Conservation (phyloP, 1,140 invertebrate genomes). For the Parasteatoda tepidariorum region DNA sequence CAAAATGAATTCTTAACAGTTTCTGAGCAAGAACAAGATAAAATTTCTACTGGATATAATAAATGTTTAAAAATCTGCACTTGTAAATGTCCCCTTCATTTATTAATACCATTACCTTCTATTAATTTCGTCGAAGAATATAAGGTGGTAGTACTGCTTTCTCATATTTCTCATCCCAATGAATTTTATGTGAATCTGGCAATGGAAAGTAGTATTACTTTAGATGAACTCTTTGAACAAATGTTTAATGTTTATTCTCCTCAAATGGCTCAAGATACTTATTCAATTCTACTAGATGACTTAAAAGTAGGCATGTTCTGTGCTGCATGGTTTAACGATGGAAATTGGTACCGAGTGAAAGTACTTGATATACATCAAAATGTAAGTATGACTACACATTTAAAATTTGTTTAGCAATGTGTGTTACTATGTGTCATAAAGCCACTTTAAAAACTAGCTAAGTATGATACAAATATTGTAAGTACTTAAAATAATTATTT, state of each 20-base stretch:
- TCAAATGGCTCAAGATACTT: neutral
- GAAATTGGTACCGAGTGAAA: conserved; percentile 35
- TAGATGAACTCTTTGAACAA: conserved; percentile 36
- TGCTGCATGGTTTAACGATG: conserved; percentile 30
- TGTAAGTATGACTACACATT: conserved; percentile 10
- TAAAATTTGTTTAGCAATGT: no score
- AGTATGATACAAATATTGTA: no score
- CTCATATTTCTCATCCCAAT: conserved; percentile 26
- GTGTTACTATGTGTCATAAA: no score
- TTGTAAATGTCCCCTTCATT: conserved; percentile 7
- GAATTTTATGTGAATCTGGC: conserved; percentile 52
- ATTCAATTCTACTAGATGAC: neutral
- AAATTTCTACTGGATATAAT: neutral
- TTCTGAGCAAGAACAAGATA: neutral
- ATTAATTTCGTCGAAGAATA: conserved; percentile 16
- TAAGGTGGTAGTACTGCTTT: conserved; percentile 40
- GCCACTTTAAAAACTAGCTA: no score
- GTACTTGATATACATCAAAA: neutral
- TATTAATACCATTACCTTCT: conserved; percentile 20
- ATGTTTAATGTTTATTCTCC: conserved; percentile 30
- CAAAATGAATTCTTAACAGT: neutral
- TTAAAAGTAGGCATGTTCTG: conserved; percentile 39
- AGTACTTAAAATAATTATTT: no score
- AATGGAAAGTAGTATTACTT: conserved; percentile 1
- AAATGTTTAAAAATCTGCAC: neutral